Conservation (phyloP, 2,888 invertebrate species). For the Calliphora vomitoria region DNA sequence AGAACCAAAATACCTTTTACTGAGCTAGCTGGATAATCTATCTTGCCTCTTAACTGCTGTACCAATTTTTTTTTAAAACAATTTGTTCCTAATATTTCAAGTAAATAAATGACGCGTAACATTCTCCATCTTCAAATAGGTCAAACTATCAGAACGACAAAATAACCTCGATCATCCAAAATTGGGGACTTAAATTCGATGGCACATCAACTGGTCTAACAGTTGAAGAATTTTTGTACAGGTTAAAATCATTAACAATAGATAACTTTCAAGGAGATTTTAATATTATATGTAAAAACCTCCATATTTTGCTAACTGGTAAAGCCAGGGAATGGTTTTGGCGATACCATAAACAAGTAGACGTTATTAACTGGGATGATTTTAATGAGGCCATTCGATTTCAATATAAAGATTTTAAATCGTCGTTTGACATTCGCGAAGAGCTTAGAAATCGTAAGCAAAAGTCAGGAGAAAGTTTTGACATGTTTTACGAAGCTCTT, state of each 20-base stretch:
- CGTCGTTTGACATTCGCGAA: constrained; percentile 48
- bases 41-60: too few species aligned
- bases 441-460: constrained; percentile 56
- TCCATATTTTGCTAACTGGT: constrained; percentile 50
- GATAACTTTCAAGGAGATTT: constrained; percentile 56
- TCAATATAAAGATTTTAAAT: constrained; percentile 47
- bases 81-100: too few species aligned
- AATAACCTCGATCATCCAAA: constrained; percentile 43
- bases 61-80: too few species aligned
- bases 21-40: too few species aligned
- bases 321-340: constrained; percentile 50
- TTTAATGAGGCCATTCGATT: constrained; percentile 36
- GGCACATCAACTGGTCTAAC: constrained; percentile 42
- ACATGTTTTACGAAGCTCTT: constrained; percentile 22
- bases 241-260: not conserved
- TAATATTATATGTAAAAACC: constrained; percentile 46
- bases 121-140: not conserved
- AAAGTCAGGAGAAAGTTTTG: constrained; percentile 25
- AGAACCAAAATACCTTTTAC: too few species aligned
- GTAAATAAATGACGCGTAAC: too few species aligned
- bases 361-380: constrained; percentile 23
- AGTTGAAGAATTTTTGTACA: not conserved
- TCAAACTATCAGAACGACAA: not conserved
- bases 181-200: constrained; percentile 60
- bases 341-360: constrained; percentile 26